Conservation (phyloP, 2,113 vertebrate species). For the Apaloderma vittatum region DNA sequence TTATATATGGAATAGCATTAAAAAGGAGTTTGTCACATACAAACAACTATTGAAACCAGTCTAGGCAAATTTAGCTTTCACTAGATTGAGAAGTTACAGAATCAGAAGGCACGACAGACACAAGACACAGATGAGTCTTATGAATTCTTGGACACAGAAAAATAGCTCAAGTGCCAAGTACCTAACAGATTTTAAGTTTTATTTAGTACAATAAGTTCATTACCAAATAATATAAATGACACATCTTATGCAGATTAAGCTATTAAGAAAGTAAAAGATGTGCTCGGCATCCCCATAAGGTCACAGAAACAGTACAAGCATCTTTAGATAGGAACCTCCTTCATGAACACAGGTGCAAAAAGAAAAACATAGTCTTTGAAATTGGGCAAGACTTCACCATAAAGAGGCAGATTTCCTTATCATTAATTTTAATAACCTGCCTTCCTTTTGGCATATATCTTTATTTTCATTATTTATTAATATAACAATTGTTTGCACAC, state of each 20-base stretch:
- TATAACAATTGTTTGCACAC: neutral
- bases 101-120: neutral
- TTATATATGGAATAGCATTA: neutral
- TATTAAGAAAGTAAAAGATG: neutral
- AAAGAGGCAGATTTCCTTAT: neutral
- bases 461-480: neutral
- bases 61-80: neutral
- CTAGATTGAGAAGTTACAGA: neutral
- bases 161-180: neutral
- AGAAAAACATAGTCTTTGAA: neutral
- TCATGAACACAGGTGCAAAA: neutral
- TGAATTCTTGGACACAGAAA: neutral
- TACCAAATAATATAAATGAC: neutral
- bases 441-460: neutral
- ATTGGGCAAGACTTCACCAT: neutral
- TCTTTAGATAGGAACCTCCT: neutral
- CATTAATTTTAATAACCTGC: neutral
- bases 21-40: neutral
- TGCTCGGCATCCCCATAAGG: neutral
- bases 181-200: neutral
- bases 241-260: neutral
- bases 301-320: neutral
- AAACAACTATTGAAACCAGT: neutral
- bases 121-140: neutral
- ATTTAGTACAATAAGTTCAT: neutral